Base-by-base conservation (phyloP, 2,888 invertebrate species). In the Prosopocoilus inquinatus region DNA sequence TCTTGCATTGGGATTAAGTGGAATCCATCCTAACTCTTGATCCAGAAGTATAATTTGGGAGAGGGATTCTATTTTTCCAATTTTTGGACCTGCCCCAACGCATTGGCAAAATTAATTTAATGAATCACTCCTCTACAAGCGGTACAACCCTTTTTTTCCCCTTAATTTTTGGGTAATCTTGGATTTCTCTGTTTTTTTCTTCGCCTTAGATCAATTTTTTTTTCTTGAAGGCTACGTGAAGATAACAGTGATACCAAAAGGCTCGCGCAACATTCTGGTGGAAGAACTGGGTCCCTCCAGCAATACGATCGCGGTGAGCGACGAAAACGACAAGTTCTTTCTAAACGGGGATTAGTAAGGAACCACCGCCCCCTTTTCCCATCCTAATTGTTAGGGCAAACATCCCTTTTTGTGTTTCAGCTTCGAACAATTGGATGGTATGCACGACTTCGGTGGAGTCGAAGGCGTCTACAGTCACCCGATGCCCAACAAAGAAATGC, bases 291-390 rank as follows among this genome's bases (percentile, higher is more conserved):
- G 70, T 2, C 78, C 80, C 3, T 79, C 81, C 1, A 73, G 73
- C 38, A 87, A 86, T 70, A 82, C 80, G 39, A 79, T 86, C 55
- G 85, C 85, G 1, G 77, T 87, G 43, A 63, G 68, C 20, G 79
- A 80, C 57, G 72, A 79, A 66, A 74, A 75, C 3, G 75, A 77
- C 50, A 77, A 79, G 36, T 86, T 81, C 69, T 83, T 79, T 68
- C 76, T 87, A 38, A 87, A 87, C 71, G 85, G 84, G 34, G 78
- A 84, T 67, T 82, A 82, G 85, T 86, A 73, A 74, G 78, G 75
- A 35, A 34, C 47, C 51, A 34, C 15, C 15, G 43, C 34, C 15
- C 11, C 46, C 36, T 50, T 35, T 13, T 43, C 32, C n/a, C 16
- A 32, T 34, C 11, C n/a, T 33, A 7, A 32, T 20, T 28, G 35